Evolutionary conservation across 2,888 invertebrate species (phyloP).

Genomic region (Trachelus iudaicus): DNA sequence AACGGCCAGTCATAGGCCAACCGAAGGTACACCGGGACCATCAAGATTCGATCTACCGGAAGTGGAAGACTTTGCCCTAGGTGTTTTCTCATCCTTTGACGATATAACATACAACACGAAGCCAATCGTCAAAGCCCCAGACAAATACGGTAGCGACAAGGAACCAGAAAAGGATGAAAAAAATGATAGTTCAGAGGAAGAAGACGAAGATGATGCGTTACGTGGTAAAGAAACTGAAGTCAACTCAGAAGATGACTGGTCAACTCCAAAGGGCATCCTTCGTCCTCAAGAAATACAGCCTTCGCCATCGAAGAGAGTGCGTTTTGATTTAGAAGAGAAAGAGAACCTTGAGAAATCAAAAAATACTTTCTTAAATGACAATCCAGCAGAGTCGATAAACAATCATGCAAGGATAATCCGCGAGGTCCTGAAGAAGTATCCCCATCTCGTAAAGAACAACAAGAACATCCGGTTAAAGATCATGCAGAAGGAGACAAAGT

Average conservation of each 20-base stretch:
- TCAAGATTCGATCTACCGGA: constrained; percentile 79
- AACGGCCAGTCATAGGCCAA: constrained; percentile 39
- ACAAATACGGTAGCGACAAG: constrained; percentile 36
- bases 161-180: constrained; percentile 52
- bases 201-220: constrained; percentile 54
- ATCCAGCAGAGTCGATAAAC: constrained; percentile 52
- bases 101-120: constrained; percentile 79
- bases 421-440: constrained; percentile 89
- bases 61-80: constrained; percentile 74
- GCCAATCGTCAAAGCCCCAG: constrained; percentile 73
- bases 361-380: constrained; percentile 34
- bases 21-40: constrained; percentile 69
- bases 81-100: constrained; percentile 75
- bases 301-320: constrained; percentile 64
- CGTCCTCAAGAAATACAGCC: constrained; percentile 52
- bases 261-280: constrained; percentile 54
- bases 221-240: constrained; percentile 47
- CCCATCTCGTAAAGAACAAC: constrained; percentile 86
- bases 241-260: constrained; percentile 60
- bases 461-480: constrained; percentile 90
- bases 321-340: constrained; percentile 74
- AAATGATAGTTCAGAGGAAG: constrained; percentile 58
- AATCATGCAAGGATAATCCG: constrained; percentile 90
- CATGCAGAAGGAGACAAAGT: constrained; percentile 71
- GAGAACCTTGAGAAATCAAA: constrained; percentile 68